Percentiles rank a stretch among this genome's conserved stretches.
These are phyloP conservation scores for Drosophila ambigua DNA, from an alignment of 1,140 invertebrate genomes.

Conservation along the genomic window DNA sequence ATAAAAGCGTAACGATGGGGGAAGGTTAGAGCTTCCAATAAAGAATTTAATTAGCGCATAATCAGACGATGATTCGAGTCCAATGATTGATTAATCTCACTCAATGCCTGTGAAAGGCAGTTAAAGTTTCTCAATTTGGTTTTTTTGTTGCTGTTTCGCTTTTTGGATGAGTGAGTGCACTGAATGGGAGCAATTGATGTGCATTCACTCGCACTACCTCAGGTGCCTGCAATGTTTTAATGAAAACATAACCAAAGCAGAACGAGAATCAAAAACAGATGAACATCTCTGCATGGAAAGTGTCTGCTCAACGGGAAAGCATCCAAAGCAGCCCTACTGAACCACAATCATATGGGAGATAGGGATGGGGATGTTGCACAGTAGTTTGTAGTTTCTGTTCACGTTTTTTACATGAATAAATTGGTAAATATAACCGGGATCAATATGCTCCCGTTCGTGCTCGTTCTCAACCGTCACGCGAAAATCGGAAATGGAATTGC, in stretches of 20 bases:
- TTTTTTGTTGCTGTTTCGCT: too few species aligned
- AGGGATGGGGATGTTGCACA: too few species aligned
- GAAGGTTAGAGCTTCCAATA: neutral
- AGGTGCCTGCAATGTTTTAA: slow-evolving; percentile 37
- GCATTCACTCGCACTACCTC: slow-evolving; percentile 22
- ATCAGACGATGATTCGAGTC: slow-evolving; percentile 46
- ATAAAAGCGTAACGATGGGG: too few species aligned
- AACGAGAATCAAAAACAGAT: slow-evolving; percentile 34
- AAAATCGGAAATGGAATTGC: slow-evolving; percentile 14
- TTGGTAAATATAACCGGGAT: slow-evolving; percentile 59
- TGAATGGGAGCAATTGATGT: slow-evolving; percentile 49
- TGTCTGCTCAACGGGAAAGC: slow-evolving; percentile 21
- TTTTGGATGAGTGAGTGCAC: neutral
- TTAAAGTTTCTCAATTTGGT: slow-evolving; percentile 29
- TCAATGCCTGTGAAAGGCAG: slow-evolving; percentile 14
- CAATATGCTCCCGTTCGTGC: slow-evolving; percentile 35
- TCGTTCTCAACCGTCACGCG: slow-evolving; percentile 40
- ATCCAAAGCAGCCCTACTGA: slow-evolving; percentile 11
- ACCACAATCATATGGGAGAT: neutral
- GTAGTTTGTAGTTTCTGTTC: slow-evolving; percentile 50
- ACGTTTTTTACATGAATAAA: slow-evolving; percentile 73
- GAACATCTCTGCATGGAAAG: slow-evolving; percentile 35
- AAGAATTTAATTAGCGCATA: slow-evolving; percentile 51
- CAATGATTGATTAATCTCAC: slow-evolving; percentile 59
- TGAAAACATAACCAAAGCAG: slow-evolving; percentile 61